Base-by-base conservation (phyloP, 2,113 vertebrate species). In the Parus major region DNA sequence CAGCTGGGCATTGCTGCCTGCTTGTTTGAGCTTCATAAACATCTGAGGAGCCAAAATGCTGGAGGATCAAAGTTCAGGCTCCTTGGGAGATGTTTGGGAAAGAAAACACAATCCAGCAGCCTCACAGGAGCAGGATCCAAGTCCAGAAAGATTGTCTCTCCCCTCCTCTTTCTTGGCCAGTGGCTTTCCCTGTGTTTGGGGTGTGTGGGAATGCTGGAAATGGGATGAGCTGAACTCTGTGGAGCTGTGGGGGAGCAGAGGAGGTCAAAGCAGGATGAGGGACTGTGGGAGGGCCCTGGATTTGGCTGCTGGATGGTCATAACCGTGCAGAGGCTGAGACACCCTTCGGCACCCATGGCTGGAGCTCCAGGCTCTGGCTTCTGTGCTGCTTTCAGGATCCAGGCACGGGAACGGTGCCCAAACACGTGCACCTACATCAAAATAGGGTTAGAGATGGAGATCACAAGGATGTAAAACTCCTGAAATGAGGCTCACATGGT, bases 21-120 rank as follows among this genome's bases (percentile, higher is more conserved):
- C 33, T 56, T 44, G 12, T 57, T 91, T 2, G 5, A 84, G 69
- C 70, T 85, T 87, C 41, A 35, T 61, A 84, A 84, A 75, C 49
- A 71, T 49, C 31, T 12, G 41, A 79, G 47, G 24, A 83, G 86
- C 28, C 57, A 88, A 87, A 88, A 56, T 10, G 9, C 60, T 53
- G 41, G 11, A 50, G n/a, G 70, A 84, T 79, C 53, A 70, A 92
- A 93, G 68, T 76, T 86, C 76, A 83, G 80, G 25, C 36, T 96
- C 82, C 63, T 65, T 75, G 80, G 90, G 82, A 86, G 85, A 68
- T 5, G 3, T 71, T 35, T 86, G 47, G 81, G 55, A 72, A 91
- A 63, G 68, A 91, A 24, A 7, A 31, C 15, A 3, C 41, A 33
- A 28, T 7, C 21, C 52, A 13, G 15, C 47, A 12, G 16, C 41